Base-by-base conservation (phyloP, 2,797 vertebrate species). In the Gallinago nigripennis region DNA sequence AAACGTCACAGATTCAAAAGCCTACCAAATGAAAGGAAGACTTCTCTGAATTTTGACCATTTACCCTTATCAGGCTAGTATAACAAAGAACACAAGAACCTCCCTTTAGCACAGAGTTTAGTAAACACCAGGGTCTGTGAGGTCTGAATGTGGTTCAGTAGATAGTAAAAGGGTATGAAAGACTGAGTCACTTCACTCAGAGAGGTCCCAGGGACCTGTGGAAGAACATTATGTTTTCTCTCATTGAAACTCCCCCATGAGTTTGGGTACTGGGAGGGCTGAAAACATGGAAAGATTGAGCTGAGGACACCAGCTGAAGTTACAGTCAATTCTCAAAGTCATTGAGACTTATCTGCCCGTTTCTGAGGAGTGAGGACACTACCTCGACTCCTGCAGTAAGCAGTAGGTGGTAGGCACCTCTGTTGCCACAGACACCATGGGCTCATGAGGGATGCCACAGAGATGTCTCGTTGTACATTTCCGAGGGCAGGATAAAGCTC, bases 161-260 rank as follows among this genome's bases (percentile, higher is more conserved):
- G 24, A 15, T 5, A 11, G 2, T 6, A 28, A 0, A 1, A 18
- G 5, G 10, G 5, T 46, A 15, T 19, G 60, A 82, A 78, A 79
- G 13, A 21, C 35, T 50, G n/a, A n/a, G 15, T 27, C 25, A 27
- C n/a, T 63, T 82, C 30, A 64, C 8, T 3, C 9, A 6, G 18
- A 48, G 8, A 39, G 16, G 24, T 78, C 25, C n/a, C 53, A 86
- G 33, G 28, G 12, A 58, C 28, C 8, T 31, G 24, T 25, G 19
- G 35, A 56, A 75, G 16, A 64, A 30, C 24, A 24, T 1, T 9
- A 17, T 28, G 3, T 70, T 78, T 56, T 23, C 16, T 92, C 31
- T 46, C 0, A 1, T 31, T 16, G 27, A 68, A 95, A 57, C 7
- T 75, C 8, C 3, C 4, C 11, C 31, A 27, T 1, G 2, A 79